Percentiles rank a stretch among this genome's conserved stretches.
phyloP scores from a whole-genome alignment of 2,888 invertebrate genomes.

The Hesperia comma region DNA sequence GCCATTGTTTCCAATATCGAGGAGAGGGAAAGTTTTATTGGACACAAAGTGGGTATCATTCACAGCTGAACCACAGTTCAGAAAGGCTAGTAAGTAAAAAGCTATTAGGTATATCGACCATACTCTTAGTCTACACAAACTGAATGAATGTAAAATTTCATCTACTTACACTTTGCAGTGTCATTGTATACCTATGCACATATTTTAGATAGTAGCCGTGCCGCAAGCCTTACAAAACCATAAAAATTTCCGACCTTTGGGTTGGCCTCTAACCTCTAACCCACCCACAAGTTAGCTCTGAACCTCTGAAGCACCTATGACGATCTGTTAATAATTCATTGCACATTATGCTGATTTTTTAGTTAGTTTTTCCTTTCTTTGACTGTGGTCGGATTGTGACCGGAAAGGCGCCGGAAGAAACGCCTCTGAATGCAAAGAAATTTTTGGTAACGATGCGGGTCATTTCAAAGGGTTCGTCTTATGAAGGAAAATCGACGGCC shows the following conservation, averaged over 20 bases:
- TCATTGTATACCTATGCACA: not conserved
- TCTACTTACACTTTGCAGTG: no score
- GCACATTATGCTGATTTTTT: no score
- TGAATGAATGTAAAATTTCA: no score
- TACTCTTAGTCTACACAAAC: no score
- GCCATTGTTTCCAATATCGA: conserved; percentile 81
- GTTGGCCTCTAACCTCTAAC: no score
- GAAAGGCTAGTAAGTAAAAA: not conserved
- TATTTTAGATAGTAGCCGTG: no score
- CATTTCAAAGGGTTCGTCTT: conserved; percentile 78
- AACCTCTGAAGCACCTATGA: no score
- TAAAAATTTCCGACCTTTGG: no score
- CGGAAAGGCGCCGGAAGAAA: conserved; percentile 69
- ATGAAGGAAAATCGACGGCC: conserved; percentile 69
- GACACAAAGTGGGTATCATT: conserved; percentile 82
- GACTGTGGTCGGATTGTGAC: conserved; percentile 49
- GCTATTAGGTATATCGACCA: no score
- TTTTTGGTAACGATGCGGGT: conserved; percentile 74
- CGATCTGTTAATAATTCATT: no score
- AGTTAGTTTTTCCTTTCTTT: conserved; percentile 2
- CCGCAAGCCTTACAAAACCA: no score
- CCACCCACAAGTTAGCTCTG: no score
- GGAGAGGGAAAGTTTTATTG: conserved; percentile 78
- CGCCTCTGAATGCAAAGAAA: conserved; percentile 80
- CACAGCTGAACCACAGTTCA: conserved; percentile 64